phyloP scores from a whole-genome alignment of 1,140 invertebrate species.

The Aphaenogaster rudis region DNA sequence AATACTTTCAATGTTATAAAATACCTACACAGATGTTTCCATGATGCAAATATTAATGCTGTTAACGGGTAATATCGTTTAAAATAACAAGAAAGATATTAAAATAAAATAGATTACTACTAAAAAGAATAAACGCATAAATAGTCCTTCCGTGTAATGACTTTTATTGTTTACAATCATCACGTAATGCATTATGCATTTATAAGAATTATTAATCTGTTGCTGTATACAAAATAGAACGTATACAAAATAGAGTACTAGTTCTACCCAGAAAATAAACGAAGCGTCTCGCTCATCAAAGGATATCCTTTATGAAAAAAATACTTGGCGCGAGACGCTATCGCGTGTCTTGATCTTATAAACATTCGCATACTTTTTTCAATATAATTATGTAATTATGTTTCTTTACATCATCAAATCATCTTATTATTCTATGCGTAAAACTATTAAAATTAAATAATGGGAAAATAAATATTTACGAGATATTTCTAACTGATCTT shows the following conservation, averaged over 20 bases:
- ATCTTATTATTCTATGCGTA: background rate
- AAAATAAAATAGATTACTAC: background rate
- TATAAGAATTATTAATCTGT: background rate
- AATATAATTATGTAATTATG: background rate
- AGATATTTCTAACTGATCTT: background rate
- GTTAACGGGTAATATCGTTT: background rate
- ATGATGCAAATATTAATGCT: background rate
- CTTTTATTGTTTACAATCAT: background rate
- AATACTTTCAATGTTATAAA: background rate
- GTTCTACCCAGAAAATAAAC: background rate
- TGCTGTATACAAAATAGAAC: background rate
- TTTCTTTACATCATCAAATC: background rate
- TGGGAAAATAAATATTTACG: background rate
- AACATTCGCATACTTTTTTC: background rate
- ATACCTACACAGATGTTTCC: background rate
- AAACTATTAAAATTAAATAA: background rate
- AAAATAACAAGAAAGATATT: background rate
- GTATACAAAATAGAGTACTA: background rate
- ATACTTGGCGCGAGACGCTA: too few species aligned
- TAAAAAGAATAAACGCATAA: background rate
- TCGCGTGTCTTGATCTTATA: background rate
- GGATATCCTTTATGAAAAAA: too few species aligned
- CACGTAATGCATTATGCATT: background rate
- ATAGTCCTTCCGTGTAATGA: background rate
- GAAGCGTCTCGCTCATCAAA: too few species aligned